phyloP scores from a whole-genome alignment of 1,140 invertebrate species.

The Asbolus verrucosus region DNA sequence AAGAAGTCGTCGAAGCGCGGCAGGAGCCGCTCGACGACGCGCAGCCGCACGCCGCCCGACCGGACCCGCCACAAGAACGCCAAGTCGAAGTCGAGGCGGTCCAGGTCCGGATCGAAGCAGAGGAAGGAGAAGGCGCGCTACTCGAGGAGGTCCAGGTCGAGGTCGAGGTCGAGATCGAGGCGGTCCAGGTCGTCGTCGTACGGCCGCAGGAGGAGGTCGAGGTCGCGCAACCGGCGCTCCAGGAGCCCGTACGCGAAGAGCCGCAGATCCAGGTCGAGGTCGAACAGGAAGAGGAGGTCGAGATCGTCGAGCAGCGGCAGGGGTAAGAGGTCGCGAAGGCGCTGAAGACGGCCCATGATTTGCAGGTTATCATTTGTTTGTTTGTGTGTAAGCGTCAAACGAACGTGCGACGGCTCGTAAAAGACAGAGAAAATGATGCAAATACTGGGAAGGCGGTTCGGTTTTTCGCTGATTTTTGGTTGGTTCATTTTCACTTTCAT shows the following conservation, averaged over 20 bases:
- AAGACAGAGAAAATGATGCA: no score
- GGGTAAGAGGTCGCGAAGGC: conserved; percentile 63
- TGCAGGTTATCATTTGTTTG: conserved; percentile 47
- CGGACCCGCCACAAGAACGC: conserved; percentile 29
- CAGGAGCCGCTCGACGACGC: conserved; percentile 23
- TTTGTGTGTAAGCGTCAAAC: background rate
- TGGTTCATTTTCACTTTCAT: no score
- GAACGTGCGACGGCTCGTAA: no score
- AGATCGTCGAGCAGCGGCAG: conserved; percentile 58
- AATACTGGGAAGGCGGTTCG: no score
- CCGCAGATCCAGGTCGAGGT: conserved; percentile 36
- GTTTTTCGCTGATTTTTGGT: no score
- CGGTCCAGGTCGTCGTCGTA: conserved; percentile 41
- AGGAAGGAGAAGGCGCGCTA: conserved; percentile 33
- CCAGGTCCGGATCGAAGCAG: conserved; percentile 43
- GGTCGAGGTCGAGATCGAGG: conserved; percentile 42
- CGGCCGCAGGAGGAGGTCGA: conserved; percentile 45
- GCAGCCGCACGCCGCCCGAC: conserved; percentile 15
- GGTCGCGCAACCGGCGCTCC: conserved; percentile 48
- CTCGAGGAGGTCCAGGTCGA: conserved; percentile 37
- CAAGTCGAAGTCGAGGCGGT: conserved; percentile 43
- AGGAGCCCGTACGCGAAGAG: conserved; percentile 35
- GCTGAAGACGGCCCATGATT: conserved; percentile 50
- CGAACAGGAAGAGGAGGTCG: conserved; percentile 47
- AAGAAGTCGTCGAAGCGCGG: conserved; percentile 45